Percentiles rank a stretch among this genome's conserved stretches.
Evolutionary conservation across 2,888 invertebrate genomes (phyloP).

Genomic region (Stenichneumon culpator): DNA sequence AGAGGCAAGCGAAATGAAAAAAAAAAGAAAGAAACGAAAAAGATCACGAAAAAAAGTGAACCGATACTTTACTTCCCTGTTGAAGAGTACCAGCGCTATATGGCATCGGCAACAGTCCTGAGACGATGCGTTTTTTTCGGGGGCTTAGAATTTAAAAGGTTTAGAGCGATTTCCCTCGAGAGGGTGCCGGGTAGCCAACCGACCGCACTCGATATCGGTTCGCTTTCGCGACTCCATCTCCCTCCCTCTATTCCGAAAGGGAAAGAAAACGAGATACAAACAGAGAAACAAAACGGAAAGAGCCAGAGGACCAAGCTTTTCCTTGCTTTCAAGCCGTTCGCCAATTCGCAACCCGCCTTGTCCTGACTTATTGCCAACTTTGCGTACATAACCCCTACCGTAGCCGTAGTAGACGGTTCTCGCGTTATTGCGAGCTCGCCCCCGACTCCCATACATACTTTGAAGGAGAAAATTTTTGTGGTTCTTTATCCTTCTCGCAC

Average conservation of each 20-base stretch:
- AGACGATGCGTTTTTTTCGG: constrained; percentile 70
- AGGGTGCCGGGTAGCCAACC: constrained; percentile 79
- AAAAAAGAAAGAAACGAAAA: constrained; percentile 38
- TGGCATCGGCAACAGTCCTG: constrained; percentile 68
- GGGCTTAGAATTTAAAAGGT: constrained; percentile 84
- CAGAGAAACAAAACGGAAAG: constrained; percentile 4
- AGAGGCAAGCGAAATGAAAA: constrained; percentile 8
- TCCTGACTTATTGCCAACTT: constrained; percentile 76
- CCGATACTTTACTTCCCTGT: constrained; percentile 65
- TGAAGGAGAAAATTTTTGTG: constrained; percentile 44
- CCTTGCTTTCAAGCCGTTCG: constrained; percentile 55
- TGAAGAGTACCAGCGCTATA: constrained; percentile 64
- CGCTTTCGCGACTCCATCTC: constrained; percentile 30
- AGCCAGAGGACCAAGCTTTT: constrained; percentile 56
- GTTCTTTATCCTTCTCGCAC: constrained; percentile 31
- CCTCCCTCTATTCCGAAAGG: background rate
- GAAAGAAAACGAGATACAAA: constrained; percentile 5
- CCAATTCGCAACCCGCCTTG: constrained; percentile 60
- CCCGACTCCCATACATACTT: constrained; percentile 40
- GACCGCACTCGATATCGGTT: constrained; percentile 73
- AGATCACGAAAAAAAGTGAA: constrained; percentile 53
- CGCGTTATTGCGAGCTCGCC: constrained; percentile 53
- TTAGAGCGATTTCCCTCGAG: constrained; percentile 84
- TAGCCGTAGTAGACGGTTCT: constrained; percentile 29
- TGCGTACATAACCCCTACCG: constrained; percentile 52